Conservation (phyloP, 2,113 vertebrate genomes). For the Todiramphus saurophagus region DNA sequence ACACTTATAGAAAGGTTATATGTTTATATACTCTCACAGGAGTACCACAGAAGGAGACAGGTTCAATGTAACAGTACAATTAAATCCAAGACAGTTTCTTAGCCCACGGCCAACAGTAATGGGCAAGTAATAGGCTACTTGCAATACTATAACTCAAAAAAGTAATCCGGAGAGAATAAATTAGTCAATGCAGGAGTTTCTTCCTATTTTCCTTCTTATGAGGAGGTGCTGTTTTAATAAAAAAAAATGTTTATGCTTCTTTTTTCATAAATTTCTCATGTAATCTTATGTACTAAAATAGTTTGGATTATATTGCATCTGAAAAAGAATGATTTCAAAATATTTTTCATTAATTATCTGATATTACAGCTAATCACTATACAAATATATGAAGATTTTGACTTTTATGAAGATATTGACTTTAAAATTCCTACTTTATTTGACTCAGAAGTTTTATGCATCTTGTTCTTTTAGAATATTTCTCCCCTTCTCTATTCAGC, state of each 20-base stretch:
- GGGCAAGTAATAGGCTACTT: background rate
- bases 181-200: background rate
- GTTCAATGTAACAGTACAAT: background rate
- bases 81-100: background rate
- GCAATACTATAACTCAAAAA: background rate
- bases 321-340: background rate
- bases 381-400: background rate
- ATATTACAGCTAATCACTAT: background rate
- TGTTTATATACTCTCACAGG: background rate
- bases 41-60: background rate
- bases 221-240: background rate
- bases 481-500: background rate
- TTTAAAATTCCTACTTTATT: background rate
- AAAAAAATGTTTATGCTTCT: background rate
- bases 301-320: background rate
- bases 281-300: background rate
- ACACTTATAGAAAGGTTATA: background rate
- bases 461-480: background rate
- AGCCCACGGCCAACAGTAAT: background rate
- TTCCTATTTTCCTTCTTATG: background rate
- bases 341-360: background rate
- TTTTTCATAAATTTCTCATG: background rate
- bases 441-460: background rate
- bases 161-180: background rate
- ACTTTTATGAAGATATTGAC: background rate